Conservation (phyloP, 2,888 invertebrate genomes). For the Chrysotoxum bicinctum region DNA sequence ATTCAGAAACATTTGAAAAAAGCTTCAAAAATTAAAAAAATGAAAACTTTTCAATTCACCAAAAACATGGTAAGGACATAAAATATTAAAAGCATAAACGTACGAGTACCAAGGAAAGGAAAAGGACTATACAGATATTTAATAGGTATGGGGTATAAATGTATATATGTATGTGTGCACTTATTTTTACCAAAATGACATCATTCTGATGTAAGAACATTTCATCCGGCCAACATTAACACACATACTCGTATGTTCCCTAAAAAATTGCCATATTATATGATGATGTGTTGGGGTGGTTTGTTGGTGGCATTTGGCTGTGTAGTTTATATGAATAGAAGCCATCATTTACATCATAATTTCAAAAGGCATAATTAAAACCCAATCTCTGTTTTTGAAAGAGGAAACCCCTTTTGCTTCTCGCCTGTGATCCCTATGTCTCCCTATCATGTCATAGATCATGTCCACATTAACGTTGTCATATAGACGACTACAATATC, state of each 20-base stretch:
- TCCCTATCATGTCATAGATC: constrained; percentile 46
- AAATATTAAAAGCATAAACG: neutral
- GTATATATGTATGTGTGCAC: neutral
- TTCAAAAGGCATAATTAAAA: constrained; percentile 64
- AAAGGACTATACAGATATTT: neutral
- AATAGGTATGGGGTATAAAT: neutral
- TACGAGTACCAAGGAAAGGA: constrained; percentile 1
- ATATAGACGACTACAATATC: neutral
- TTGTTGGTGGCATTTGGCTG: neutral
- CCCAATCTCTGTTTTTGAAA: constrained; percentile 41
- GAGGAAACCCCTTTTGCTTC: constrained; percentile 9
- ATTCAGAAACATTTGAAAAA: neutral
- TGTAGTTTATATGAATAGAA: constrained; percentile 22
- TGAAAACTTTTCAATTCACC: neutral
- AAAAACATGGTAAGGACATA: neutral
- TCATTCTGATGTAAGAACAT: constrained; percentile 28
- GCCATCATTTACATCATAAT: constrained; percentile 62
- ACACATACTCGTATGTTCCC: neutral
- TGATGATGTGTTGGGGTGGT: neutral
- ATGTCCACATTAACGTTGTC: constrained; percentile 27
- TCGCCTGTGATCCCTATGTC: neutral
- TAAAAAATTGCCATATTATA: neutral
- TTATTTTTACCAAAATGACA: constrained; percentile 50
- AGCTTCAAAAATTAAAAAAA: neutral
- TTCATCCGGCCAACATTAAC: constrained; percentile 7